phyloP scores from a whole-genome alignment of 35 echinoderm and acorn worm species.

The Diadema setosum region DNA sequence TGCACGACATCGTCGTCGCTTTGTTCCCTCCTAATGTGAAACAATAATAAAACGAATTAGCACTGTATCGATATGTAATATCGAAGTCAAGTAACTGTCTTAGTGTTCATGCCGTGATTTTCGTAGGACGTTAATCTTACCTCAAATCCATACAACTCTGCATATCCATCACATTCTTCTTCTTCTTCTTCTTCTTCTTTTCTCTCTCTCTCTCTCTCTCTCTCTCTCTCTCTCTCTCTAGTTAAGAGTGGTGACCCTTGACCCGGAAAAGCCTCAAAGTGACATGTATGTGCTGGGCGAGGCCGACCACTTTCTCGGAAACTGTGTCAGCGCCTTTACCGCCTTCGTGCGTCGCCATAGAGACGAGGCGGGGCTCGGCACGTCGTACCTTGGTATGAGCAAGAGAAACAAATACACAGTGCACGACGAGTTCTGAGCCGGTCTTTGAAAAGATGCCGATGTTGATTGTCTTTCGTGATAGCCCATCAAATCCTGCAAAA shows the following conservation, averaged over 20 bases:
- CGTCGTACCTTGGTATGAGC: background rate
- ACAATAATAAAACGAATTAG: no score
- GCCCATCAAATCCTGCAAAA: no score
- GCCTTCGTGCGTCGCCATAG: conserved; percentile 65
- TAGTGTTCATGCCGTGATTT: no score
- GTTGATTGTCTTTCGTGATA: no score
- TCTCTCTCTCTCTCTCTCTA: background rate
- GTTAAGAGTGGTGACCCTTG: conserved; percentile 61
- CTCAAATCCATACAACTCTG: background rate
- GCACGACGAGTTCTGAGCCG: background rate
- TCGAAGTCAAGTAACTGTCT: no score
- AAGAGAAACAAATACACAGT: background rate
- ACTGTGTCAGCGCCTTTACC: conserved; percentile 86
- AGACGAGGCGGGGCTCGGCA: background rate
- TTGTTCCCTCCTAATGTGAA: no score
- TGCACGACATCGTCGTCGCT: no score
- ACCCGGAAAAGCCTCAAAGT: conserved; percentile 70
- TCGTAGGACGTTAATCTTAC: no score
- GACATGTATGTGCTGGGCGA: conserved; percentile 80
- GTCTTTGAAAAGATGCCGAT: no score
- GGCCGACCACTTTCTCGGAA: conserved; percentile 83
- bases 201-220: background rate
- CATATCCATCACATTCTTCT: background rate
- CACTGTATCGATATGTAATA: no score
- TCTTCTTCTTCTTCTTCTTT: background rate